Base-by-base conservation (phyloP, 2,113 vertebrate species). In the Emydocephalus ijimae region DNA sequence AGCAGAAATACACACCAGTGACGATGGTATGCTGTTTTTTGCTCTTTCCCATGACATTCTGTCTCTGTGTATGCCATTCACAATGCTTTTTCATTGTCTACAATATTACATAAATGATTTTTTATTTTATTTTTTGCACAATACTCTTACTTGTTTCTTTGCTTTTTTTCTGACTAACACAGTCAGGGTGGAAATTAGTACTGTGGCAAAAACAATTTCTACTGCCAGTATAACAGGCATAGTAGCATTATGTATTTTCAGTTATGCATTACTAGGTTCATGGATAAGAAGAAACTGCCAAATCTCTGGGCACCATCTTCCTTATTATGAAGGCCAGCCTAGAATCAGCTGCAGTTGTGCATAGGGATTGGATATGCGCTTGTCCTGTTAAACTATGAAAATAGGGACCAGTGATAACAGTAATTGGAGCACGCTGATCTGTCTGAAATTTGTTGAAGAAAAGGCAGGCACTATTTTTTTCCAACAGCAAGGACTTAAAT, bases 1-100 rank as follows among this genome's bases (percentile, higher is more conserved):
- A 2, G 98, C 98, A 5, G 99, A 99, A 96, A 98, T 98, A 1
- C 99, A 99, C 95, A 99, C 99, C 96, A 99, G 99, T 57, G 99
- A 99, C 89, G 99, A 99, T 0, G 99, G 99, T 99, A 97, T 87
- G 98, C 96, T 5, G 87, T 15, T 23, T 39, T 34, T 0, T 21
- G 0, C n/a, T 50, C 21, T 59, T 92, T 85, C 0, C n/a, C 34
- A n/a, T 88, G n/a, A 54, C 69, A 91, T 94, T 93, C 39, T 64
- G 56, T 48, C 48, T 90, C 93, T 95, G 52, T 92, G 81, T 93
- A 94, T 91, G 85, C 95, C 93, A 94, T 93, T 81, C 88, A 90
- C 29, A 81, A 3, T 87, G 87, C 94, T 94, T 94, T 94, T 81
- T 93, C 43, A 18, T 11, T 93, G 55, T 90, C 52, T 85, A 54